A percentile compares a stretch with the other conserved stretches of the same genome.
Evolutionary conservation across 2,113 vertebrate genomes (phyloP).

Genomic region (Ctenomys sociabilis): DNA sequence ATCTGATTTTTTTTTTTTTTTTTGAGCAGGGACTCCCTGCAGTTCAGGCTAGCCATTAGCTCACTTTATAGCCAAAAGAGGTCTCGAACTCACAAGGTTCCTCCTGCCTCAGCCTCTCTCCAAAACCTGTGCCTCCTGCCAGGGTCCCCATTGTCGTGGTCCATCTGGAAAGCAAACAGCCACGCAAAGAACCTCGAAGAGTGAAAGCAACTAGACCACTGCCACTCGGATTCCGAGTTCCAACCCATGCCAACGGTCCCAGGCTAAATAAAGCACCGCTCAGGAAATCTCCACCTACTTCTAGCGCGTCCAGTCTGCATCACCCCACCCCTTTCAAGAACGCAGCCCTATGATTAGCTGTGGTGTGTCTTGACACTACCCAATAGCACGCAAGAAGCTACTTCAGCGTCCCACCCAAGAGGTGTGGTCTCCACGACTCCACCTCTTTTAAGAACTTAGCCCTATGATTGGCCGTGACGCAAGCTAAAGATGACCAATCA

Average conservation of each 20-base stretch:
- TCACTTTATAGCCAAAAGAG: no score
- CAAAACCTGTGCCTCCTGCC: background rate
- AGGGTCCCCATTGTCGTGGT: background rate
- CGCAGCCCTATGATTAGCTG: conserved; percentile 52
- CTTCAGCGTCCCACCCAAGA: fast-evolving
- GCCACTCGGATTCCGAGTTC: fast-evolving
- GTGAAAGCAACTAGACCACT: fast-evolving
- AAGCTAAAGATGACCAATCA: background rate
- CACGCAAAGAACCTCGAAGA: background rate
- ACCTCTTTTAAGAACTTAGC: background rate
- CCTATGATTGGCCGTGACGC: conserved; percentile 49
- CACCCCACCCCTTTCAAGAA: background rate
- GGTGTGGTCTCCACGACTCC: background rate
- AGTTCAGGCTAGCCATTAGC: no score
- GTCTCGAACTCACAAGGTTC: no score
- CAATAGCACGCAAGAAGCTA: background rate
- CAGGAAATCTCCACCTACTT: background rate
- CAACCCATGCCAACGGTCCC: fast-evolving
- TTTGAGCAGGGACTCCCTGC: no score
- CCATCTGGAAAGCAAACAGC: background rate
- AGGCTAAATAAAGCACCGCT: fast-evolving
- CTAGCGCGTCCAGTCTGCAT: fast-evolving
- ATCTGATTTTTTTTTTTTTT: background rate
- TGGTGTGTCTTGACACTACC: fast-evolving
- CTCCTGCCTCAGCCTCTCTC: background rate